Conservation (phyloP, 2,888 invertebrate genomes). For the Labia minor region DNA sequence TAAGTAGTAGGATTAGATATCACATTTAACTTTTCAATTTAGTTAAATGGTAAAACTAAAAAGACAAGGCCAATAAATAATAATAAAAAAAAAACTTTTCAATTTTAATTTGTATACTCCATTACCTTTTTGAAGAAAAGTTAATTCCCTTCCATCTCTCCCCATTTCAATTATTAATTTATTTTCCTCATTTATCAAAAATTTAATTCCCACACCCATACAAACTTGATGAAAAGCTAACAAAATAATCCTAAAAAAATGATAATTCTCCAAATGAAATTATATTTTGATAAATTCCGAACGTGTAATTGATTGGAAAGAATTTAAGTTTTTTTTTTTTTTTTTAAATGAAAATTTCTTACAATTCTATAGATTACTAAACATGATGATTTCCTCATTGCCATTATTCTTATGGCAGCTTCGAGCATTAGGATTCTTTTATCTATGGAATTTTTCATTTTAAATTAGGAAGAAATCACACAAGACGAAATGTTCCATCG, state of each 20-base stretch:
- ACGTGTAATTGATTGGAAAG: background rate
- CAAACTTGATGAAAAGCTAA: no score
- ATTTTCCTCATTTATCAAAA: no score
- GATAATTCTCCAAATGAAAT: no score
- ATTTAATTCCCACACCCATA: no score
- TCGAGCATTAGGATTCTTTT: background rate
- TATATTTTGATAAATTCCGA: background rate
- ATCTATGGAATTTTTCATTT: conserved; percentile 1
- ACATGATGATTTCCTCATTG: background rate
- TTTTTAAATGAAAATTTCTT: background rate
- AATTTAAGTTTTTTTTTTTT: background rate
- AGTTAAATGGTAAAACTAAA: no score
- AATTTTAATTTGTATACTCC: no score
- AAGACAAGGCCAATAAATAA: no score
- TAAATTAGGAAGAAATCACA: conserved; percentile 13
- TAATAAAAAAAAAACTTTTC: no score
- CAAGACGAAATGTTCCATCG: conserved; percentile 7
- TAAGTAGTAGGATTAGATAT: no score
- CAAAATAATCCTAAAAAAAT: no score
- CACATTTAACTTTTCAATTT: no score
- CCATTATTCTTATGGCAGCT: background rate
- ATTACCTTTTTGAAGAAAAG: background rate
- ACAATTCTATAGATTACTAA: background rate
- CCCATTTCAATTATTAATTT: background rate
- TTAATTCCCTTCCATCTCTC: background rate